Percentiles rank a stretch among this genome's conserved stretches.
These are phyloP conservation scores for Rhabdophis nuchalis DNA, from an alignment of 2,797 vertebrate genomes.

Conservation along the genomic window DNA sequence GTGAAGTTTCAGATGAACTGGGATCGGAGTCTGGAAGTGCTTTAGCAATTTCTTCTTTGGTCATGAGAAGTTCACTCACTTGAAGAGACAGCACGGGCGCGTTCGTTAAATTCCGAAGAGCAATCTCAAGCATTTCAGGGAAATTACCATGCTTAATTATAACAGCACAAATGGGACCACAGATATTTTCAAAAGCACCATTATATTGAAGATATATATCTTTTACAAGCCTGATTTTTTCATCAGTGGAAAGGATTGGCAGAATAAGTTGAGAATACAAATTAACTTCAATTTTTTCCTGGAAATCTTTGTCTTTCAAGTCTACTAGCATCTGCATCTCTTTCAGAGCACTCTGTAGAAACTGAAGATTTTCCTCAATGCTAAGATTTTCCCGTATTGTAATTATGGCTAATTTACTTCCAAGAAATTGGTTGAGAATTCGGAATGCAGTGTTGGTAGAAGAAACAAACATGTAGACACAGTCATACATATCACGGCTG, in stretches of 20 bases:
- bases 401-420: conserved; percentile 36
- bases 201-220: conserved; percentile 34
- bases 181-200: not conserved
- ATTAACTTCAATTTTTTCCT: conserved; percentile 6
- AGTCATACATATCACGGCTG: conserved; percentile 48
- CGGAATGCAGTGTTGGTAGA: conserved; percentile 40
- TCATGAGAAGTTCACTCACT: conserved; percentile 54
- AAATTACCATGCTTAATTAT: conserved; percentile 46
- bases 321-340: conserved; percentile 44
- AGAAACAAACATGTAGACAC: conserved; percentile 42
- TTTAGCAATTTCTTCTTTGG: conserved; percentile 42
- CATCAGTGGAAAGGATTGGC: conserved; percentile 12
- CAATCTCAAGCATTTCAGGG: conserved; percentile 37
- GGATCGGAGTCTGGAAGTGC: conserved; percentile 8
- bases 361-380: conserved; percentile 58
- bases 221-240: conserved; percentile 30
- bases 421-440: conserved; percentile 43
- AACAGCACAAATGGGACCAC: not conserved
- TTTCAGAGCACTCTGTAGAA: conserved; percentile 51
- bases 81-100: conserved; percentile 53
- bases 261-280: conserved; percentile 24
- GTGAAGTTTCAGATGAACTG: not conserved
- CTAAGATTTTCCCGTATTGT: conserved; percentile 48
- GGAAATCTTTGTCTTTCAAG: not conserved
- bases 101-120: conserved; percentile 38